phyloP scores from a whole-genome alignment of 2,797 vertebrate genomes.

The Tinamus major region DNA sequence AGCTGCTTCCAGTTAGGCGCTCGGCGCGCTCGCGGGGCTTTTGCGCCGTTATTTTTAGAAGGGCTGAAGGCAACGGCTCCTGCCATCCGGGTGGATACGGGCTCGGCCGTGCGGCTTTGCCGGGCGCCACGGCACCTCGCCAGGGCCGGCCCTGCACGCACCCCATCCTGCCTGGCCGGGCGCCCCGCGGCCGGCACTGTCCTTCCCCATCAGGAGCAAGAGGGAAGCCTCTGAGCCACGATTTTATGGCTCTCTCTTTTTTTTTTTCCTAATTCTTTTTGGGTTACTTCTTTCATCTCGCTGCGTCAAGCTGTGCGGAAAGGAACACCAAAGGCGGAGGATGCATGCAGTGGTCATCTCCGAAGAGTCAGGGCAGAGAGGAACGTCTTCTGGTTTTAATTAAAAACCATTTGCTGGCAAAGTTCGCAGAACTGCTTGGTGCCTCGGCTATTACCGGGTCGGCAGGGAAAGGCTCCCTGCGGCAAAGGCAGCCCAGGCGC shows the following conservation, averaged over 20 bases:
- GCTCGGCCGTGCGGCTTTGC: neutral
- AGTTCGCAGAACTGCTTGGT: neutral
- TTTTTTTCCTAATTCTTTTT: neutral
- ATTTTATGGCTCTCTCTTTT: neutral
- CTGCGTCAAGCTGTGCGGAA: constrained; percentile 11
- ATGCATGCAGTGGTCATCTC: constrained; percentile 65
- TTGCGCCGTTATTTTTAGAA: constrained; percentile 47
- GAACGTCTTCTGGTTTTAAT: constrained; percentile 55
- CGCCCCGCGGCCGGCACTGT: too few relatives aligned
- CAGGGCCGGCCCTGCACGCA: too few relatives aligned
- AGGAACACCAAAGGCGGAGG: constrained; percentile 51
- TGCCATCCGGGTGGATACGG: neutral
- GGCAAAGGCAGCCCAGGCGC: neutral
- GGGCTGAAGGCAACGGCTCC: constrained; percentile 1
- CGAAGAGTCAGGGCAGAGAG: neutral
- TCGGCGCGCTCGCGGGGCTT: neutral
- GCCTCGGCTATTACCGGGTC: neutral
- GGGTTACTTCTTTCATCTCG: constrained; percentile 61
- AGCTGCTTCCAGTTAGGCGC: constrained; percentile 67
- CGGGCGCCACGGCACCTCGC: accelerated
- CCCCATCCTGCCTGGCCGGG: too few relatives aligned
- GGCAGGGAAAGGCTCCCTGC: neutral
- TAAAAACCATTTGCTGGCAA: constrained; percentile 57
- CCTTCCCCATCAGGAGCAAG: neutral
- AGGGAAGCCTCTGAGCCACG: accelerated